These are phyloP conservation scores for Dasysyrphus albostriatus DNA, from an alignment of 2,888 invertebrate genomes.

Conservation along the genomic window DNA sequence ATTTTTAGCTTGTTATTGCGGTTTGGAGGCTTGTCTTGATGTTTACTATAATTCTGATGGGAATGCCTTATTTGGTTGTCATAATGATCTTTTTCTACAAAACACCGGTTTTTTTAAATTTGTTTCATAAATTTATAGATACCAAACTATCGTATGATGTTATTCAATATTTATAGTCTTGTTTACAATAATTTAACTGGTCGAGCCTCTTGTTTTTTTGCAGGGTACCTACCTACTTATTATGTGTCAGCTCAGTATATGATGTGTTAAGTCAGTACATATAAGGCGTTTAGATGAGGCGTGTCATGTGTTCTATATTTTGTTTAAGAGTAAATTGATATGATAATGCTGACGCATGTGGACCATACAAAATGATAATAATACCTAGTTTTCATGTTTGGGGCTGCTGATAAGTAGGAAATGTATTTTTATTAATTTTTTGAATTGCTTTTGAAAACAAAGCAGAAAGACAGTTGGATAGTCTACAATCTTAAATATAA, in stretches of 20 bases:
- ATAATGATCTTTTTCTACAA: not conserved
- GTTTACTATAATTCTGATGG: slow-evolving; percentile 17
- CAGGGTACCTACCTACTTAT: not conserved
- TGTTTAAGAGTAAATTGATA: not conserved
- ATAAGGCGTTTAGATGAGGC: not conserved
- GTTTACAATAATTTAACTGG: slow-evolving; percentile 5
- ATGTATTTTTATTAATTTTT: too few relatives aligned
- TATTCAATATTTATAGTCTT: not conserved
- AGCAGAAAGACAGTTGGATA: too few relatives aligned
- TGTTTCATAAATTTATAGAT: not conserved
- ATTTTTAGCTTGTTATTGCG: not conserved
- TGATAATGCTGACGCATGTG: not conserved
- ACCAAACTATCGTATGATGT: not conserved
- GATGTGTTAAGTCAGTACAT: too few relatives aligned
- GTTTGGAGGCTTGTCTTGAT: slow-evolving; percentile 32
- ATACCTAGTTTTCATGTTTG: too few relatives aligned
- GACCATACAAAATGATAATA: not conserved
- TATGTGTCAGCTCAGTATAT: not conserved
- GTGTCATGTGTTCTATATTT: slow-evolving; percentile 20
- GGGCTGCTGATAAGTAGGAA: too few relatives aligned
- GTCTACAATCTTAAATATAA: too few relatives aligned
- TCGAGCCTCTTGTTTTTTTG: slow-evolving; percentile 31
- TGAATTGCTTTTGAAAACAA: too few relatives aligned
- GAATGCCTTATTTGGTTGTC: slow-evolving; percentile 3
- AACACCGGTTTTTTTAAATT: slow-evolving; percentile 15